A percentile compares a stretch with the other conserved stretches of the same genome.
Conservation (phyloP, 2,113 vertebrate species). For the Ailurus styani region DNA sequence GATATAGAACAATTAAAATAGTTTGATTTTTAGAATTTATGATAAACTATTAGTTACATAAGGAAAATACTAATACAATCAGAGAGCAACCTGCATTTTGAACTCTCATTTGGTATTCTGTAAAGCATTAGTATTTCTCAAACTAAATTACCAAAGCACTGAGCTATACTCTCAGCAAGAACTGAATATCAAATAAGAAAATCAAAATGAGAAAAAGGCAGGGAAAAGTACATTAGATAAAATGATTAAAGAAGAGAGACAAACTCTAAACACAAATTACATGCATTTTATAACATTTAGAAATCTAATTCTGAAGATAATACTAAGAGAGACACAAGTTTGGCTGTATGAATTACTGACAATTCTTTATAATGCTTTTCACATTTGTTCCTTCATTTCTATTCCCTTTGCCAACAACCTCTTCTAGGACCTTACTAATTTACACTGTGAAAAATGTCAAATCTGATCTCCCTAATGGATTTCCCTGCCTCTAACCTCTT, state of each 20-base stretch:
- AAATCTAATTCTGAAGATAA: neutral
- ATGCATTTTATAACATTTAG: neutral
- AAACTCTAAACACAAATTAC: constrained; percentile 18
- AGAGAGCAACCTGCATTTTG: constrained; percentile 2
- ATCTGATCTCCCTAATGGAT: neutral
- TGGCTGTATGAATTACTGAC: neutral
- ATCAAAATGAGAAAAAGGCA: neutral
- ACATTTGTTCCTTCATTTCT: neutral
- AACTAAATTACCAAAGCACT: constrained; percentile 40
- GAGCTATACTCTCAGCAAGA: constrained; percentile 28
- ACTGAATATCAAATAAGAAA: constrained; percentile 49
- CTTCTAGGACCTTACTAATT: neutral
- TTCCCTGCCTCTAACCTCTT: neutral
- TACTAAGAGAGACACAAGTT: neutral
- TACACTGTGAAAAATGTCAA: neutral
- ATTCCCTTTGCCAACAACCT: neutral
- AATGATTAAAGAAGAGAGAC: constrained; percentile 24
- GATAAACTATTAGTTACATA: constrained; percentile 7
- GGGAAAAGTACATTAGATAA: neutral
- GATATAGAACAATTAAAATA: constrained; percentile 16
- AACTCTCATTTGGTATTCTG: constrained; percentile 30
- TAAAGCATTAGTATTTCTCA: constrained; percentile 42
- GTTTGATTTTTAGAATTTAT: constrained; percentile 3
- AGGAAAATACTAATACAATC: neutral
- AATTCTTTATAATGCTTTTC: neutral